These are phyloP conservation scores for Apocrypta bakeri DNA, from an alignment of 1,140 invertebrate species.

Conservation along the genomic window DNA sequence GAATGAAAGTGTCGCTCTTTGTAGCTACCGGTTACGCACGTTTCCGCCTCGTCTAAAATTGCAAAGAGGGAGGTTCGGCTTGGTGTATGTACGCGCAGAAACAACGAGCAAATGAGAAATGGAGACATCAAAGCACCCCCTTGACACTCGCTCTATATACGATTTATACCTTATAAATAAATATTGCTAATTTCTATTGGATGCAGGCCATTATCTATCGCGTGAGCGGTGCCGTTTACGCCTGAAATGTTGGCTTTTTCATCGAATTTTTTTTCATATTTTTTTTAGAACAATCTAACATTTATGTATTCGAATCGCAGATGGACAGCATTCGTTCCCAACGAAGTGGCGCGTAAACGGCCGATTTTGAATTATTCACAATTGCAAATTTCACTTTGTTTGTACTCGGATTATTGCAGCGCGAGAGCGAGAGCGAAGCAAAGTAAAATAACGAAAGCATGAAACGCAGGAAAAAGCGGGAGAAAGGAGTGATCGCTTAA, in stretches of 20 bases:
- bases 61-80: conserved; percentile 11
- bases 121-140: conserved; percentile 26
- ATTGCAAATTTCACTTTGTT: neutral
- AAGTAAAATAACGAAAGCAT: neutral
- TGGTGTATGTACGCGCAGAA: neutral
- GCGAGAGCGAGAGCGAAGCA: neutral
- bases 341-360: too few relatives aligned
- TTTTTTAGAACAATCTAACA: neutral
- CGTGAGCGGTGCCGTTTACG: neutral
- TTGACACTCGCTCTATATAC: neutral
- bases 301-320: neutral
- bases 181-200: conserved; percentile 38
- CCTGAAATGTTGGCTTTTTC: neutral
- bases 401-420: neutral
- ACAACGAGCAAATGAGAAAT: conserved; percentile 25
- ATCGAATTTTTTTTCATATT: neutral
- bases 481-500: neutral
- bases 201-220: neutral
- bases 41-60: conserved; percentile 16
- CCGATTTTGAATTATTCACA: neutral
- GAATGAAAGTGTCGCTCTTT: conserved; percentile 45
- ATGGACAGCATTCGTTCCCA: neutral
- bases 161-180: conserved; percentile 37
- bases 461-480: neutral
- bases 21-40: conserved; percentile 26